Conservation (phyloP, 1,140 invertebrate species). For the Nixonia krombeini region DNA sequence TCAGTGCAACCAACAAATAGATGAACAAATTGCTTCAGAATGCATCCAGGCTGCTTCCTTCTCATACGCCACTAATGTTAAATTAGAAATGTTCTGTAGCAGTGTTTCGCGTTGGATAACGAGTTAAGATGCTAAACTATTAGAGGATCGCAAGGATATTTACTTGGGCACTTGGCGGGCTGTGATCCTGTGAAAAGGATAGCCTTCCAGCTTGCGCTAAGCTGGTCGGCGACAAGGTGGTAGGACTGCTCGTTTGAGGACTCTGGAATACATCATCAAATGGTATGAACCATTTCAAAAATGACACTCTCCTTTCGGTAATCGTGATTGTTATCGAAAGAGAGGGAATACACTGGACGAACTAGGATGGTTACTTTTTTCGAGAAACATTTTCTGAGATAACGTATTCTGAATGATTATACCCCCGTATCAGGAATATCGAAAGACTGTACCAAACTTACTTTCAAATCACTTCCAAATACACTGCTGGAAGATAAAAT, state of each 20-base stretch:
- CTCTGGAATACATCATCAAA: constrained; percentile 74
- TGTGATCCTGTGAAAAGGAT: constrained; percentile 72
- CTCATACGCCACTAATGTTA: too few relatives aligned
- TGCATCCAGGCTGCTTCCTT: too few relatives aligned
- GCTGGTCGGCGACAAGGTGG: constrained; percentile 82
- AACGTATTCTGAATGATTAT: too few relatives aligned
- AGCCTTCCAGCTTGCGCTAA: constrained; percentile 72
- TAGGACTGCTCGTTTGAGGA: constrained; percentile 79
- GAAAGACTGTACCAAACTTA: too few relatives aligned
- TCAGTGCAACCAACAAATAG: too few relatives aligned
- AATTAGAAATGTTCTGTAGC: constrained; percentile 1
- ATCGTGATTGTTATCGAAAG: background rate
- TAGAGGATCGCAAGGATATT: constrained; percentile 64
- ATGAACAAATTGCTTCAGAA: too few relatives aligned
- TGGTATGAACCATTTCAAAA: constrained; percentile 52
- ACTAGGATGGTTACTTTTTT: background rate
- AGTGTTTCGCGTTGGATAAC: constrained; percentile 37
- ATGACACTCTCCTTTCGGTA: constrained; percentile 12
- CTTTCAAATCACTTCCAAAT: too few relatives aligned
- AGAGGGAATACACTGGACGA: background rate
- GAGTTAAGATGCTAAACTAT: constrained; percentile 39
- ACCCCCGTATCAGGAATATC: too few relatives aligned
- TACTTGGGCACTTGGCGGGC: constrained; percentile 70
- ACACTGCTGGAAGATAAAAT: too few relatives aligned
- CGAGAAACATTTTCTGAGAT: background rate